These are phyloP conservation scores for Betta splendens DNA, from an alignment of 2,797 vertebrate genomes.

Conservation along the genomic window DNA sequence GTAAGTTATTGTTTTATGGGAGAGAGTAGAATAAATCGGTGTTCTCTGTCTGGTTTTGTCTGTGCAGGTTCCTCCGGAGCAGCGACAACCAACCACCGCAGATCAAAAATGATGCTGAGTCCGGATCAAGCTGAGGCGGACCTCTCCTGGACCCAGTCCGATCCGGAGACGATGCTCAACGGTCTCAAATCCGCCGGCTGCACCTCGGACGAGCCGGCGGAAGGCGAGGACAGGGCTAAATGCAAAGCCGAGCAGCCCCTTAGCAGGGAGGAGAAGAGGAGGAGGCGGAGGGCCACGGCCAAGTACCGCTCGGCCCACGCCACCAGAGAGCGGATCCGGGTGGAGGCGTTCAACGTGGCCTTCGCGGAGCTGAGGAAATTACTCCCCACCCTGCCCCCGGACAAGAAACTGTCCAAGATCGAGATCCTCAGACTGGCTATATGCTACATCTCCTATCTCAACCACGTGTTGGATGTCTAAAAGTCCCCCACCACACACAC, in stretches of 20 bases:
- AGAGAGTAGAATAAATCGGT: neutral
- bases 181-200: slow-evolving; percentile 86
- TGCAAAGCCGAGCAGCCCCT: slow-evolving; percentile 84
- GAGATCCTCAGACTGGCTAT: slow-evolving; percentile 92
- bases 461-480: slow-evolving; percentile 90
- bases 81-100: slow-evolving; percentile 22
- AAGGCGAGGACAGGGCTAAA: slow-evolving; percentile 80
- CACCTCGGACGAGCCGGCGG: slow-evolving; percentile 84
- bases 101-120: slow-evolving; percentile 94
- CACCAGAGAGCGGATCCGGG: slow-evolving; percentile 89
- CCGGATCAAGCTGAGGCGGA: slow-evolving; percentile 93
- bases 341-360: slow-evolving; percentile 91
- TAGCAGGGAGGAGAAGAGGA: slow-evolving; percentile 89
- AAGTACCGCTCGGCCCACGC: slow-evolving; percentile 91
- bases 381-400: slow-evolving; percentile 88
- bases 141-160: slow-evolving; percentile 91
- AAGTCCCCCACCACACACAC: slow-evolving; percentile 6
- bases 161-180: slow-evolving; percentile 88
- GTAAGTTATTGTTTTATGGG: too few relatives aligned
- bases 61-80: slow-evolving; percentile 32
- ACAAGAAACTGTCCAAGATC: slow-evolving; percentile 93
- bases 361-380: slow-evolving; percentile 89
- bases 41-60: neutral
- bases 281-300: slow-evolving; percentile 85
- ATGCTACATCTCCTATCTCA: slow-evolving; percentile 93